Percentiles rank a stretch among this genome's conserved stretches.
These are phyloP conservation scores for Pseudorasbora parva DNA, from an alignment of 2,113 vertebrate species.

Conservation along the genomic window DNA sequence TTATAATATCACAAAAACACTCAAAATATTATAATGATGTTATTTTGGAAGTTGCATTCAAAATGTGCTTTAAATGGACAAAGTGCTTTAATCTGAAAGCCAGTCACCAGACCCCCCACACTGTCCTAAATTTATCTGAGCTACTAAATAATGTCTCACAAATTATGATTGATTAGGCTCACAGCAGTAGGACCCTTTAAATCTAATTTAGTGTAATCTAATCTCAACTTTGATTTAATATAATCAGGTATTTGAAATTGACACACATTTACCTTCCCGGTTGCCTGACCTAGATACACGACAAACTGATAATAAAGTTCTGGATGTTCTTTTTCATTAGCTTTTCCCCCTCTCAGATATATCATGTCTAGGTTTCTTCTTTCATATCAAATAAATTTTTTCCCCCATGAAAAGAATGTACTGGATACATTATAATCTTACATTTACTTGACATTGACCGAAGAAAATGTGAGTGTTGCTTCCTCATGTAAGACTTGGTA, in stretches of 20 bases:
- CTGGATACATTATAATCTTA: background rate
- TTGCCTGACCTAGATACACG: constrained; percentile 20
- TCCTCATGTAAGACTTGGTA: background rate
- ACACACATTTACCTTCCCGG: background rate
- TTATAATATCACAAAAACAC: background rate
- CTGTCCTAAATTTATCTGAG: constrained; percentile 13
- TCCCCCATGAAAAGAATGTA: background rate
- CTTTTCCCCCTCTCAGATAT: background rate
- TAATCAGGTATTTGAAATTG: constrained; percentile 16
- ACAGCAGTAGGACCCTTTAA: background rate
- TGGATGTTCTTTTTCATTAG: background rate
- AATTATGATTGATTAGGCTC: constrained; percentile 21
- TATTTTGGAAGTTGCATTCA: background rate
- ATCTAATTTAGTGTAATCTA: constrained; percentile 6
- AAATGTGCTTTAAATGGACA: background rate
- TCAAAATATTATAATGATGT: background rate
- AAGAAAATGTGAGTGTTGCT: background rate
- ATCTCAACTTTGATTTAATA: constrained; percentile 13
- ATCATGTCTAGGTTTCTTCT: background rate
- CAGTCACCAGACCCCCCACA: background rate
- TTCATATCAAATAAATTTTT: background rate
- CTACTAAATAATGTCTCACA: background rate
- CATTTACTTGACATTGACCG: background rate
- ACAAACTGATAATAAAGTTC: background rate
- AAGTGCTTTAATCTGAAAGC: background rate